Conservation (phyloP, 1,140 invertebrate genomes). For the Ptiloglossa arizonensis region DNA sequence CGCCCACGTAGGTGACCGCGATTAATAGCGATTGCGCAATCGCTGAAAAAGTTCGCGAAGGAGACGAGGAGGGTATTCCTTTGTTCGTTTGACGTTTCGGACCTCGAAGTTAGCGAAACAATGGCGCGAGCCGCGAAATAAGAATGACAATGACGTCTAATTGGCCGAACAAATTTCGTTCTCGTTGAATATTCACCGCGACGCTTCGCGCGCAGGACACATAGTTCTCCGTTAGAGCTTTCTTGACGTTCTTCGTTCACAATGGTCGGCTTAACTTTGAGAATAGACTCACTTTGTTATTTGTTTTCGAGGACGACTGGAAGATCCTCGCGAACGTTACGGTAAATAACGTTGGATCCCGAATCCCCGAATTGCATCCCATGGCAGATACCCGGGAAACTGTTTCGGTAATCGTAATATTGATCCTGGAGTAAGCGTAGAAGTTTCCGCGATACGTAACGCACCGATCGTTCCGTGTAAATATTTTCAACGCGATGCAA, state of each 20-base stretch:
- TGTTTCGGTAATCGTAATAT: too few species aligned
- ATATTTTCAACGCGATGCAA: too few species aligned
- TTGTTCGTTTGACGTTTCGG: neutral
- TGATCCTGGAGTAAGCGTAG: too few species aligned
- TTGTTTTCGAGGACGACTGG: neutral
- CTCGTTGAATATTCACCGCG: conserved; percentile 15
- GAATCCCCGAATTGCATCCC: neutral
- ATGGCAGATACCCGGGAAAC: neutral
- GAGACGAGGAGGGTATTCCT: neutral
- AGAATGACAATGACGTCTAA: neutral
- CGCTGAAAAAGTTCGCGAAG: neutral
- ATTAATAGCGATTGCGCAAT: neutral
- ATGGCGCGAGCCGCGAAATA: neutral
- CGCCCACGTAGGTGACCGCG: neutral
- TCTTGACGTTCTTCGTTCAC: neutral
- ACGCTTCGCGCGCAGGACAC: neutral
- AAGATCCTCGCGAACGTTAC: neutral
- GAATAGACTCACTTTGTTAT: neutral
- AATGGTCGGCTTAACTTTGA: neutral
- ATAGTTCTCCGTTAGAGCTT: neutral
- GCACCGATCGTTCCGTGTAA: too few species aligned
- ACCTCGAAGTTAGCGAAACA: neutral
- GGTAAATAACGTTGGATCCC: neutral
- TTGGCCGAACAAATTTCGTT: conserved; percentile 1
- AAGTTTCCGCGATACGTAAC: too few species aligned